Evolutionary conservation across 2,113 vertebrate genomes (phyloP).

Genomic region (Ceyx cyanopectus): DNA sequence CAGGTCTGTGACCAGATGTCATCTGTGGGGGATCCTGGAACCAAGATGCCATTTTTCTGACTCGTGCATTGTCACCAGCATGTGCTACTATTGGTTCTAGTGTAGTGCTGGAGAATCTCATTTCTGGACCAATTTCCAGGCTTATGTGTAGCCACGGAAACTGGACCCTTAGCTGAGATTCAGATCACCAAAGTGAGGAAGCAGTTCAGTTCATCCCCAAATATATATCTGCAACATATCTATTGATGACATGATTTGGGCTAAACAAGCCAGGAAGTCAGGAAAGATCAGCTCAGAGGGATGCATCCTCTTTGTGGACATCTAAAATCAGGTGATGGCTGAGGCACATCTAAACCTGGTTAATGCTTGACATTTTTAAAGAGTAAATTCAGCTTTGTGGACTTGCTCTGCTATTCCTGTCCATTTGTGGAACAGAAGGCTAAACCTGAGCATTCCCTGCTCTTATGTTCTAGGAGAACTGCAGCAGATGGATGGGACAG

Average conservation of each 20-base stretch:
- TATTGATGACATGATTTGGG: not conserved
- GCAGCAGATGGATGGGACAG: not conserved
- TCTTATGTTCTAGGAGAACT: not conserved
- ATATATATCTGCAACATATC: not conserved
- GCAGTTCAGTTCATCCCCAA: not conserved
- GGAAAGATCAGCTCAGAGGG: not conserved
- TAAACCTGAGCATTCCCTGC: not conserved
- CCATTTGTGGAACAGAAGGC: not conserved
- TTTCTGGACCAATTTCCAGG: not conserved
- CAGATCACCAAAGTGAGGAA: not conserved
- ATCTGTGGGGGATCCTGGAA: not conserved
- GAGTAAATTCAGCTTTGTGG: not conserved
- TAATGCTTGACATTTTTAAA: not conserved
- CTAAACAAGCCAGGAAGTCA: not conserved
- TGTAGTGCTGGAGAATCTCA: not conserved
- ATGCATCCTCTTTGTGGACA: not conserved
- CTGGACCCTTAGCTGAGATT: not conserved
- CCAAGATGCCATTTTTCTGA: not conserved
- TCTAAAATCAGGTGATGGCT: not conserved
- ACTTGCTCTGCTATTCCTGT: not conserved
- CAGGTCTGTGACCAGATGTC: rapidly evolving
- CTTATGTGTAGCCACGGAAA: not conserved
- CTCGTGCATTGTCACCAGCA: not conserved
- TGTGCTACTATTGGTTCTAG: not conserved
- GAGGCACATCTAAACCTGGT: not conserved